Conservation (phyloP, 37 sponge, comb jelly and placozoan genomes). For the Eunapius fragilis region DNA sequence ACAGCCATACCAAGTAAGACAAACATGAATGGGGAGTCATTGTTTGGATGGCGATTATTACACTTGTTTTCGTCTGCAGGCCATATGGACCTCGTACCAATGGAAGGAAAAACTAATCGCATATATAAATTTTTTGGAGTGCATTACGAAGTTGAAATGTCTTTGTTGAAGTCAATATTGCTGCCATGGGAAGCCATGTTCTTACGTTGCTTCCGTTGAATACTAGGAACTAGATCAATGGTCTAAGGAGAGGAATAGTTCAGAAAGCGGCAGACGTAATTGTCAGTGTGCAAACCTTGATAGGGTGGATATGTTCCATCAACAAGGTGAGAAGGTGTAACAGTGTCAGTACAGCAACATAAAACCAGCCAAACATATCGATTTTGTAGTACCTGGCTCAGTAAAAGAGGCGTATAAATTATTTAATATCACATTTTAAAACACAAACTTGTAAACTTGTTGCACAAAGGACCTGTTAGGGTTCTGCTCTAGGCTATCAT, state of each 20-base stretch:
- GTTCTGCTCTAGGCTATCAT: conserved; percentile 22
- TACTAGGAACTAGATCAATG: conserved; percentile 20
- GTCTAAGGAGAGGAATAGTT: neutral
- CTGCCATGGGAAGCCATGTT: too few relatives aligned
- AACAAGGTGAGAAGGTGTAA: conserved; percentile 34
- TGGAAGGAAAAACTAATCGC: too few relatives aligned
- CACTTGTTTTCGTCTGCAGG: neutral
- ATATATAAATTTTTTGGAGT: too few relatives aligned
- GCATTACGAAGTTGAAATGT: too few relatives aligned
- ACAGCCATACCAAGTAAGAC: conserved; percentile 92
- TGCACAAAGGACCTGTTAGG: conserved; percentile 31
- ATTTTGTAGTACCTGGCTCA: too few relatives aligned
- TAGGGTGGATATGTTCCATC: conserved; percentile 47
- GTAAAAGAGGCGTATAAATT: too few relatives aligned
- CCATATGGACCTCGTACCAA: too few relatives aligned
- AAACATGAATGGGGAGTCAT: neutral
- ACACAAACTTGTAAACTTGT: conserved; percentile 41
- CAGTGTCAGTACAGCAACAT: conserved; percentile 52
- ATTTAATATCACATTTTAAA: neutral
- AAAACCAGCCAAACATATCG: conserved; percentile 67
- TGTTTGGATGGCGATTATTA: neutral
- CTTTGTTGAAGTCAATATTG: too few relatives aligned
- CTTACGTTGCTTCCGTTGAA: neutral
- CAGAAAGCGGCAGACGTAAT: neutral
- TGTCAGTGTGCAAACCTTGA: conserved; percentile 17